A percentile compares a stretch with the other conserved stretches of the same genome.
Evolutionary conservation across 2,888 invertebrate species (phyloP).

Genomic region (Noctuana brunneofusca): DNA sequence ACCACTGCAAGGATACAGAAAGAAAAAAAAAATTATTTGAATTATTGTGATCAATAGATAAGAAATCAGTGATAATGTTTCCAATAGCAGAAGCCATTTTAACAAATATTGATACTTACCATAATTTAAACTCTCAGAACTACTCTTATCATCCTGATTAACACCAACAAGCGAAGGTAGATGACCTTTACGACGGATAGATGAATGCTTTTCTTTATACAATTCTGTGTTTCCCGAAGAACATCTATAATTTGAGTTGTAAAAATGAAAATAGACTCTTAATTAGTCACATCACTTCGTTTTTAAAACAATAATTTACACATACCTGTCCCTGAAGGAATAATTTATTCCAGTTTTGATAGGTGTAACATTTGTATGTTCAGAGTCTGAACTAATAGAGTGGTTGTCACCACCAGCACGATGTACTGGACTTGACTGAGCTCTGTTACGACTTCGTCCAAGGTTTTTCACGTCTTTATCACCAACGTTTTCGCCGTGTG

Average conservation of each 20-base stretch:
- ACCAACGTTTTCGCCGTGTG: slow-evolving; percentile 54
- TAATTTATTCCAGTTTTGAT: slow-evolving; percentile 74
- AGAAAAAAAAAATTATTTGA: too few species aligned
- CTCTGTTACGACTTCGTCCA: slow-evolving; percentile 62
- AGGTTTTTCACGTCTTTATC: slow-evolving; percentile 55
- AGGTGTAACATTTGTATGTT: slow-evolving; percentile 86
- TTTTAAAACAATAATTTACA: neutral
- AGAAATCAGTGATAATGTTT: neutral
- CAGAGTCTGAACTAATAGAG: slow-evolving; percentile 89
- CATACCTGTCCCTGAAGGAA: slow-evolving; percentile 85
- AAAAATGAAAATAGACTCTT: neutral
- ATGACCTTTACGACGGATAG: slow-evolving; percentile 67
- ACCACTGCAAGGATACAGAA: too few species aligned
- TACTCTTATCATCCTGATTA: slow-evolving; percentile 87
- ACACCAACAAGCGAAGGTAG: slow-evolving; percentile 76
- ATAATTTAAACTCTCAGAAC: slow-evolving; percentile 90
- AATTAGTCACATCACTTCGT: neutral
- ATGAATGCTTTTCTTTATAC: slow-evolving; percentile 67
- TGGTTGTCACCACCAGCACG: slow-evolving; percentile 72
- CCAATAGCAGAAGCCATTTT: neutral
- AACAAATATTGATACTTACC: slow-evolving; percentile 50
- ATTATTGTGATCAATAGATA: neutral
- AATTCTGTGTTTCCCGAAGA: slow-evolving; percentile 66
- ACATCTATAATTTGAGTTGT: slow-evolving; percentile 53
- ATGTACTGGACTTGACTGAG: slow-evolving; percentile 66